Conservation (phyloP, 2,113 vertebrate species). For the Epinephelus cyanopodus region DNA sequence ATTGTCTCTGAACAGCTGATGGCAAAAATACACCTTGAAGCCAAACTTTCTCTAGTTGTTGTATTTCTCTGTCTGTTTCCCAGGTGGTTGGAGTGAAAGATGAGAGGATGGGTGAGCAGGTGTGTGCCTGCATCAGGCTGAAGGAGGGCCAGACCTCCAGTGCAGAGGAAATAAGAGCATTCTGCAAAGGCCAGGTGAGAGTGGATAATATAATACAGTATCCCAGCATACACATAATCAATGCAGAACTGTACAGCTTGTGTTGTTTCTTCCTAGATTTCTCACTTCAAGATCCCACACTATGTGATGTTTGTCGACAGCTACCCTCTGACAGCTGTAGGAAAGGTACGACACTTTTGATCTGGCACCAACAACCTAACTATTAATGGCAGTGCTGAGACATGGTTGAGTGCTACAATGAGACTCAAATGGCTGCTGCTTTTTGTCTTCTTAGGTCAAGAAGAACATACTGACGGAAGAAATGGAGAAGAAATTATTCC, state of each 20-base stretch:
- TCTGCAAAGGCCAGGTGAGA: constrained; percentile 93
- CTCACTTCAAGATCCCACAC: constrained; percentile 96
- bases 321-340: constrained; percentile 90
- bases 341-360: constrained; percentile 87
- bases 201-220: neutral
- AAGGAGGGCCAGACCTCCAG: constrained; percentile 84
- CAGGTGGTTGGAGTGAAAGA: constrained; percentile 97
- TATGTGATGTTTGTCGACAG: constrained; percentile 88
- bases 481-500: constrained; percentile 68
- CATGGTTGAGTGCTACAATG: neutral
- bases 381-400: neutral
- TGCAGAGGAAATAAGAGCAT: constrained; percentile 88
- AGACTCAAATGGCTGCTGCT: neutral
- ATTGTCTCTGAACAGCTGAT: neutral
- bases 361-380: neutral
- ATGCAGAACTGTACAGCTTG: neutral
- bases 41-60: neutral
- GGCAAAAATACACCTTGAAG: neutral
- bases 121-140: constrained; percentile 92
- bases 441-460: constrained; percentile 60
- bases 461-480: constrained; percentile 68
- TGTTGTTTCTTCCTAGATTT: constrained; percentile 84
- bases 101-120: constrained; percentile 90
- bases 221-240: neutral
- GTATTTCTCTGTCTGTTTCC: constrained; percentile 5